Percentiles rank a stretch among this genome's conserved stretches.
phyloP scores from a whole-genome alignment of 2,888 invertebrate genomes.

The Cataglyphis rosenhaueri region DNA sequence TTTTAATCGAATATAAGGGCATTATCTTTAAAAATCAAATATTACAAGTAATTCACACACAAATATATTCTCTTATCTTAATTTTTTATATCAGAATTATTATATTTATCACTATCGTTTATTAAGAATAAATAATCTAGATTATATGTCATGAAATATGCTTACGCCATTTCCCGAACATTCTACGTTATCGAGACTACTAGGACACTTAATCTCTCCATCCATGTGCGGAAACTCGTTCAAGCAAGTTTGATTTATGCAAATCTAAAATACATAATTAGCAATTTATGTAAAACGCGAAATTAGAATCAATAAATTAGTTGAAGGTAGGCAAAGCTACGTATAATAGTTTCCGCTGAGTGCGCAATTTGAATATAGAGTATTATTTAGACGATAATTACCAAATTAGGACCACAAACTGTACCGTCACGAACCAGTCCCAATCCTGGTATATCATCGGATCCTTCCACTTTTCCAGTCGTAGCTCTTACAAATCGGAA shows the following conservation, averaged over 20 bases:
- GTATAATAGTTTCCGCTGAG: background rate
- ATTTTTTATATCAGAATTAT: slow-evolving; percentile 2
- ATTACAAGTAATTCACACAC: background rate
- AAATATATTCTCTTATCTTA: background rate
- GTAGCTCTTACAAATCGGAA: slow-evolving; percentile 88
- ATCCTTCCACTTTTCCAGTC: slow-evolving; percentile 89
- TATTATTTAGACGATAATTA: slow-evolving; percentile 75
- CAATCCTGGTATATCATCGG: slow-evolving; percentile 91
- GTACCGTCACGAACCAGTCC: slow-evolving; percentile 98
- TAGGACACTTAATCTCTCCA: slow-evolving; percentile 93
- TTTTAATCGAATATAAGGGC: background rate
- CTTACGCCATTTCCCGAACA: slow-evolving; percentile 98
- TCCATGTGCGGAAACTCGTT: slow-evolving; percentile 94
- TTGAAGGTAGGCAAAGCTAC: background rate
- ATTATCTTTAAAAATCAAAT: background rate
- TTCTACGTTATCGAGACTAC: slow-evolving; percentile 94
- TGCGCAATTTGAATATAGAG: background rate
- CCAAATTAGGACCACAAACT: slow-evolving; percentile 95
- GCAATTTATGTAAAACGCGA: background rate
- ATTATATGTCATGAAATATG: slow-evolving; percentile 13
- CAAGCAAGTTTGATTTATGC: slow-evolving; percentile 97
- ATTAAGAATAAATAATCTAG: background rate
- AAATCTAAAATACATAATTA: slow-evolving; percentile 87
- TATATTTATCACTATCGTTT: background rate
- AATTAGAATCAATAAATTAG: background rate